These are phyloP conservation scores for Melanotaenia pygmaea DNA, from an alignment of 2,797 vertebrate species.

Conservation along the genomic window DNA sequence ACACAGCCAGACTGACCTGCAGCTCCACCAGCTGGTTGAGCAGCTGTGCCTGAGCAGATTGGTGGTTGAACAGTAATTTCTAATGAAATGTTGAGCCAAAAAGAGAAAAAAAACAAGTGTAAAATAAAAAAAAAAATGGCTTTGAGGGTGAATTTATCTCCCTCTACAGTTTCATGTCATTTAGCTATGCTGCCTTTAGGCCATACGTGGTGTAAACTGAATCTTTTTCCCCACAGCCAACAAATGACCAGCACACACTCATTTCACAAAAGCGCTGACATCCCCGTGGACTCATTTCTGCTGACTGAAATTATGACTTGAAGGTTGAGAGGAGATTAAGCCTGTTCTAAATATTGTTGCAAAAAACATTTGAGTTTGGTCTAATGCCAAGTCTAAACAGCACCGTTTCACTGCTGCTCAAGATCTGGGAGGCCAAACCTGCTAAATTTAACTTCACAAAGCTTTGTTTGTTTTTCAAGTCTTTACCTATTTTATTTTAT, in stretches of 20 bases:
- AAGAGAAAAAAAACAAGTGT: too few species aligned
- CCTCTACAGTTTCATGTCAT: background rate
- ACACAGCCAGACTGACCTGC: background rate
- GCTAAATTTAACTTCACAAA: background rate
- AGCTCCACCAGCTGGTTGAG: slow-evolving; percentile 5
- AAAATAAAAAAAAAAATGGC: background rate
- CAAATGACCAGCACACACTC: background rate
- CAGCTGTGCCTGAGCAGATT: background rate
- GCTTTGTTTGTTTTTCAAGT: background rate
- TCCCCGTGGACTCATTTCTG: too few species aligned
- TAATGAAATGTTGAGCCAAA: background rate
- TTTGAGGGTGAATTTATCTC: background rate
- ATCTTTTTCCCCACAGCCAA: background rate
- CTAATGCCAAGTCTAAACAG: too few species aligned
- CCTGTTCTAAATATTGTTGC: too few species aligned
- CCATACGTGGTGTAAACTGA: background rate
- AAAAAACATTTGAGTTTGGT: too few species aligned
- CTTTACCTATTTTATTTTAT: too few species aligned
- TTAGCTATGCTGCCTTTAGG: background rate
- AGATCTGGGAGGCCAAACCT: background rate
- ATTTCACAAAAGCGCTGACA: too few species aligned
- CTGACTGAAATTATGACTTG: background rate
- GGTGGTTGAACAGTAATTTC: background rate
- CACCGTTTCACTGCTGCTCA: too few species aligned
- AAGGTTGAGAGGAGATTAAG: too few species aligned